Percentiles rank a stretch among this genome's conserved stretches.
Evolutionary conservation across 2,888 invertebrate genomes (phyloP).

Genomic region (Lasioglossum morio): DNA sequence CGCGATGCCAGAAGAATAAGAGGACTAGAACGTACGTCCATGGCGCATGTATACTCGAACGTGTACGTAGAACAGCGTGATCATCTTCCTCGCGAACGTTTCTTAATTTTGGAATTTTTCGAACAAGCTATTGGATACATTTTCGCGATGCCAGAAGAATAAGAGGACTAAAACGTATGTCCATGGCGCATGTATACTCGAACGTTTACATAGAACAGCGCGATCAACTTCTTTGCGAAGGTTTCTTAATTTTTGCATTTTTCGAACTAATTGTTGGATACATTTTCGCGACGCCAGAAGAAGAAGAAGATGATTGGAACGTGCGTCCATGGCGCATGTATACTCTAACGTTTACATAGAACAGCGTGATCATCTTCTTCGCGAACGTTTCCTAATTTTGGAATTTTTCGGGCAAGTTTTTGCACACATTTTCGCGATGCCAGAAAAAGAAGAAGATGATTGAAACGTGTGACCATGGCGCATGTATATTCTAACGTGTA

Average conservation of each 20-base stretch:
- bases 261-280: too few species aligned
- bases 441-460: constrained; percentile 32
- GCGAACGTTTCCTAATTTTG: too few species aligned
- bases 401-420: too few species aligned
- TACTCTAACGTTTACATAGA: not conserved
- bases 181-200: not conserved
- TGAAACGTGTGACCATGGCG: constrained; percentile 23
- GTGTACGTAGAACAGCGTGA: not conserved
- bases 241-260: too few species aligned
- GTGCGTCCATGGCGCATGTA: constrained; percentile 3
- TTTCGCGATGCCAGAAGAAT: constrained; percentile 31
- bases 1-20: constrained; percentile 31
- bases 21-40: too few species aligned
- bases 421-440: not conserved
- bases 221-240: too few species aligned
- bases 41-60: not conserved
- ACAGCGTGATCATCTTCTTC: not conserved
- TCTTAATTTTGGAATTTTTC: not conserved
- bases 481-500: too few species aligned
- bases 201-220: not conserved
- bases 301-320: constrained; percentile 7
- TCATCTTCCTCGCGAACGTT: not conserved
- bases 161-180: not conserved
- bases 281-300: constrained; percentile 24
- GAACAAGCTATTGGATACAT: too few species aligned